Conservation (phyloP, 2,888 invertebrate genomes). For the Melangyna quadrimaculata region DNA sequence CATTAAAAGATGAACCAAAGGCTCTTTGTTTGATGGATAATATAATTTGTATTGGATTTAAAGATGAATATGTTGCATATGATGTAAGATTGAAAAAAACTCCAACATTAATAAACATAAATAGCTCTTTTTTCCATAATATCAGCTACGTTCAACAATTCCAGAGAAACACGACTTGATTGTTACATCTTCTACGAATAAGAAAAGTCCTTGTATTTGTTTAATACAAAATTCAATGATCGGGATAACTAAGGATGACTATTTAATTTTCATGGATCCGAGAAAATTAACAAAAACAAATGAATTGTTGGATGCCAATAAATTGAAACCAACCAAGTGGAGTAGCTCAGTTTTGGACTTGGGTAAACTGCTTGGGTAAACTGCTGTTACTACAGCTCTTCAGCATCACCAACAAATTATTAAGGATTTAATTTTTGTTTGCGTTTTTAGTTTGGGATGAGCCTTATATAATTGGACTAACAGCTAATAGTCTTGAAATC, state of each 20-base stretch:
- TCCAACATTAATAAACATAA: not conserved
- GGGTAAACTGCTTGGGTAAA: constrained; percentile 75
- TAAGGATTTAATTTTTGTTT: not conserved
- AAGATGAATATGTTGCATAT: constrained; percentile 89
- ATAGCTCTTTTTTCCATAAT: not conserved
- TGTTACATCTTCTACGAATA: constrained; percentile 89
- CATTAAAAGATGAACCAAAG: constrained; percentile 90
- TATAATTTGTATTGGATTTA: constrained; percentile 93
- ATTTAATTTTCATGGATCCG: constrained; percentile 92
- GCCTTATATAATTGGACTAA: constrained; percentile 93
- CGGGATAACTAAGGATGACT: constrained; percentile 92
- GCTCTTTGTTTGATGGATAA: constrained; percentile 91
- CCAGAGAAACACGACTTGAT: constrained; percentile 89
- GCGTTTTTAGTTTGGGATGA: constrained; percentile 89
- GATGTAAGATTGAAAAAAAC: constrained; percentile 83
- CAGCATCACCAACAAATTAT: no score
- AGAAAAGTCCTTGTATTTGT: constrained; percentile 91
- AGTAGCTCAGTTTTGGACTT: constrained; percentile 77
- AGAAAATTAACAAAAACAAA: constrained; percentile 74
- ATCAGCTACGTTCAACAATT: not conserved
- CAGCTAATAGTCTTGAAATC: constrained; percentile 91
- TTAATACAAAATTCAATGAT: constrained; percentile 88
- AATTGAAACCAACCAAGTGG: constrained; percentile 75
- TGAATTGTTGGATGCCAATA: not conserved
- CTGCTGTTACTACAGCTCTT: no score